Conservation (phyloP, 2,113 vertebrate genomes). For the Galbula dea region DNA sequence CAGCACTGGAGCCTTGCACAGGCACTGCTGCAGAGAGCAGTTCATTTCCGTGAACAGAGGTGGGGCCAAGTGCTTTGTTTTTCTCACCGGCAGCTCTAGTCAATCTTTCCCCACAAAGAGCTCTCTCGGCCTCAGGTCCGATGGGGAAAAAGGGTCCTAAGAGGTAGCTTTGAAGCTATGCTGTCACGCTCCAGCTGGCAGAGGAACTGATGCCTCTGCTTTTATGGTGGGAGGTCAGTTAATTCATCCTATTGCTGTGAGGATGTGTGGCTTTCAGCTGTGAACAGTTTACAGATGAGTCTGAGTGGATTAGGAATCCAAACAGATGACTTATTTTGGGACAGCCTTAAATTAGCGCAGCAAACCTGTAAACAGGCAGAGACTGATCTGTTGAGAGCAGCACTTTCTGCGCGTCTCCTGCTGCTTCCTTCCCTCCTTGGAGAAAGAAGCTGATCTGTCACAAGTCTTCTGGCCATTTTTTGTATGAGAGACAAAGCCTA, state of each 20-base stretch:
- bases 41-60: slow-evolving; percentile 5
- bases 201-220: not conserved
- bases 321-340: not conserved
- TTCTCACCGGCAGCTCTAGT: not conserved
- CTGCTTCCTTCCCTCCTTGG: not conserved
- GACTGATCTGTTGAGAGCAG: not conserved
- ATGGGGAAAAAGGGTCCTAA: not conserved
- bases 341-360: not conserved
- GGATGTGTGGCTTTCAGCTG: not conserved
- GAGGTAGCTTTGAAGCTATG: not conserved
- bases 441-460: not conserved
- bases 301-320: not conserved
- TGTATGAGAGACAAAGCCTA: not conserved
- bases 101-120: not conserved
- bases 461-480: not conserved
- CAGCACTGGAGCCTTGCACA: not conserved
- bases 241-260: not conserved
- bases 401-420: not conserved
- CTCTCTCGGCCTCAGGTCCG: not conserved
- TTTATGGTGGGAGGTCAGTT: not conserved
- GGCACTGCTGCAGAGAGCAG: not conserved
- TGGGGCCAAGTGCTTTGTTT: not conserved
- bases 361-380: not conserved
- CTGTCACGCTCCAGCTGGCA: not conserved
- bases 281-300: not conserved